Evolutionary conservation across 2,888 invertebrate genomes (phyloP).

Genomic region (Leptinotarsa haldemani): DNA sequence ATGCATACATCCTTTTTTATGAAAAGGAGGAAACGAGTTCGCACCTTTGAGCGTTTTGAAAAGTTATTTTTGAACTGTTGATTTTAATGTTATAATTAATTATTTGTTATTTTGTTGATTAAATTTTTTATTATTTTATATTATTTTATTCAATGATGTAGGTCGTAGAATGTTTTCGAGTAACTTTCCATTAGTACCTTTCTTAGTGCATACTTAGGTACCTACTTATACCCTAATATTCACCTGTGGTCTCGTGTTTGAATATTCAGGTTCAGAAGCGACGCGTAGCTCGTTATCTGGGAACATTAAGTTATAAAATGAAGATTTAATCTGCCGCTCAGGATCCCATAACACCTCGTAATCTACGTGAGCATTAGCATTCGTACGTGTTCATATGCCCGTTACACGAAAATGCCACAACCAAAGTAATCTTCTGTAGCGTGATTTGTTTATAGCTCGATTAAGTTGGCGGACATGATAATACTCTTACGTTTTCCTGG

Average conservation of each 20-base stretch:
- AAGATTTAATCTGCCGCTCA: slow-evolving; percentile 50
- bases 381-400: slow-evolving; percentile 40
- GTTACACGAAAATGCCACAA: slow-evolving; percentile 26
- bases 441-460: slow-evolving; percentile 5
- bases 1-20: too few relatives aligned
- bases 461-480: slow-evolving; percentile 2
- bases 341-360: slow-evolving; percentile 49
- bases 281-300: slow-evolving; percentile 43
- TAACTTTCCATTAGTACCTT: too few relatives aligned
- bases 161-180: too few relatives aligned
- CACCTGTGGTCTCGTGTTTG: slow-evolving; percentile 6
- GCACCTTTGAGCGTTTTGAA: too few relatives aligned
- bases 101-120: too few relatives aligned
- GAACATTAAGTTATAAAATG: slow-evolving; percentile 50
- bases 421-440: slow-evolving; percentile 4
- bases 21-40: too few relatives aligned
- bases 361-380: slow-evolving; percentile 53
- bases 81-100: too few relatives aligned
- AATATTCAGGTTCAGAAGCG: slow-evolving; percentile 15
- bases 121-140: too few relatives aligned
- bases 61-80: too few relatives aligned
- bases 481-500: neutral
- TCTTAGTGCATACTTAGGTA: too few relatives aligned
- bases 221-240: too few relatives aligned
- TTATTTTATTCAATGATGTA: too few relatives aligned